Percentiles rank a stretch among this genome's conserved stretches.
Evolutionary conservation across 2,888 invertebrate species (phyloP).

Genomic region (Zonitis immaculata): DNA sequence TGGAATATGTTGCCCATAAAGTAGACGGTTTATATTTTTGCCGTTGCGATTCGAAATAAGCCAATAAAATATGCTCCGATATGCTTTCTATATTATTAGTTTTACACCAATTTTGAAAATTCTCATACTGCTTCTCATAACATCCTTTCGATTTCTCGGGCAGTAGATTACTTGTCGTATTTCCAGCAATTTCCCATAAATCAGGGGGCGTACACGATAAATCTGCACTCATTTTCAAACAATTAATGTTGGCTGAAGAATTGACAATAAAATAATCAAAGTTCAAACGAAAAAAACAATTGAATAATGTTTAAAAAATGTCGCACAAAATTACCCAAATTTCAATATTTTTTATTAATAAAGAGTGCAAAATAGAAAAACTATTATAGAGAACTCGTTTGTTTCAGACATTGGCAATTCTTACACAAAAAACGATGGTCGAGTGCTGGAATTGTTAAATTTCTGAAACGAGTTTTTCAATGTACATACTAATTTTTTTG

Average conservation of each 20-base stretch:
- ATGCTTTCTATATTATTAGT: slow-evolving; percentile 7
- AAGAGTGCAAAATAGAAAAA: no score
- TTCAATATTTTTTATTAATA: no score
- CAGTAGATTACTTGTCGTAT: slow-evolving; percentile 6
- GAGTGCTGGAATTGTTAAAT: no score
- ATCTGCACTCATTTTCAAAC: background rate
- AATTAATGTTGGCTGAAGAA: no score
- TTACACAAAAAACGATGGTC: no score
- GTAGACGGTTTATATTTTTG: slow-evolving; percentile 13
- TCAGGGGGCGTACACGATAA: slow-evolving; percentile 11
- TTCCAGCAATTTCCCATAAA: slow-evolving; percentile 6
- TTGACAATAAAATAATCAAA: no score
- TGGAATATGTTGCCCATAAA: slow-evolving; percentile 14
- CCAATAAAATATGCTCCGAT: slow-evolving; percentile 14
- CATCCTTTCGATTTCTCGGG: slow-evolving; percentile 4
- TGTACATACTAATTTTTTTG: no score
- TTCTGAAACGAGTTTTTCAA: no score
- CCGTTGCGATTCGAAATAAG: slow-evolving; percentile 13
- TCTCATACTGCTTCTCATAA: slow-evolving; percentile 10
- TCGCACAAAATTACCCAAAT: no score
- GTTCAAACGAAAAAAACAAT: background rate
- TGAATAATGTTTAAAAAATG: no score
- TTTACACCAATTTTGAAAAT: slow-evolving; percentile 12
- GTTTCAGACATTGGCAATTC: no score
- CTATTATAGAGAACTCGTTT: no score